Base-by-base conservation (phyloP, 2,797 vertebrate species). In the Eidolon dupreanum region DNA sequence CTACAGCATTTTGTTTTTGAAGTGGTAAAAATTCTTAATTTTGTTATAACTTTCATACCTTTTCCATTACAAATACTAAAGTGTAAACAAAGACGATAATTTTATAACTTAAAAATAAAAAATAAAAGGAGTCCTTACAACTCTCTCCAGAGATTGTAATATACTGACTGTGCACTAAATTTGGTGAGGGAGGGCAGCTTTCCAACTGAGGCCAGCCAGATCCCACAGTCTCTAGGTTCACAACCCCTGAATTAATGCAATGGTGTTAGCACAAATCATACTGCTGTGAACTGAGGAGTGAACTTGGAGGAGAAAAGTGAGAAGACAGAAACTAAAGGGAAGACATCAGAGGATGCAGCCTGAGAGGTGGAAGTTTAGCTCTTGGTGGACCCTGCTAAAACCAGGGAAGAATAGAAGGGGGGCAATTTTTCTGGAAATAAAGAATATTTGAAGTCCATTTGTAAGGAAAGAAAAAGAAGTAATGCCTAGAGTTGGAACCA, bases 401-500 rank as follows among this genome's bases (percentile, higher is more conserved):
- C 31, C 36, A 73, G 31, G 6, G 12, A 36, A 73, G 24, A 24
- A 38, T 13, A 8, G 24, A 13, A 19, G 13, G 46, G 38, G 19
- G n/a, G 13, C 9, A 24, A 4, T 26, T 31, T 36, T 55, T 77
- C 66, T 28, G 31, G 59, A 36, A 8, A 36, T n/a, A 82, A 77
- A 90, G 51, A 63, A 65, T 33, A 59, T 73, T 53, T 90, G 78
- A 55, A 53, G 19, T 86, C 38, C 9, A 38, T 79, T 75, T 17
- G 0, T 85, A 95, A 88, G 75, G 24, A 87, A 82, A 59, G 31
- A 70, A 90, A 86, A 57, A 10, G 41, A 94, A 94, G 8, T 16
- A 90, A 86, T 43, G 46, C 33, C 82, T 55, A 73, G 46, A 86
- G 38, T 70, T 95, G 78, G 77, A 90, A 65, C 8, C 68, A 93